Base-by-base conservation (phyloP, 2,113 vertebrate genomes). In the Felis chaus region DNA sequence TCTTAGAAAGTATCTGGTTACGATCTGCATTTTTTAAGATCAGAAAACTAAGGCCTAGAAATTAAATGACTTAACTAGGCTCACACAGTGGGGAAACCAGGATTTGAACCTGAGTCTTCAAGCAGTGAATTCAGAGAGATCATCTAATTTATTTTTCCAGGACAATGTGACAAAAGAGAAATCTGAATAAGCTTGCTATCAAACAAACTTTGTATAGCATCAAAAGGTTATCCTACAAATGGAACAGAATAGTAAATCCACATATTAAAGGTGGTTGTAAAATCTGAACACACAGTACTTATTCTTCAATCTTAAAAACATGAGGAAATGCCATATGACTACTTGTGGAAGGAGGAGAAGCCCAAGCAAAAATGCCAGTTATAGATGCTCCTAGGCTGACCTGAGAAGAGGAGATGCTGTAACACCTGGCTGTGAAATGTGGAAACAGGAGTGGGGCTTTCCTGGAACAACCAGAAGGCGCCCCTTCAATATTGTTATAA, bases 271-370 rank as follows among this genome's bases (percentile, higher is more conserved):
- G 53, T 63, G 9, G 10, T 85, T 95, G 6, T 85, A 12, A 93
- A 95, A 85, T 76, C 39, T 89, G n/a, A 92, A 74, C 50, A 87
- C 4, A 91, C 0, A 66, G 12, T 5, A 53, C 14, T 92, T 76
- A 63, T 11, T 85, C 29, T 78, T 97, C 82, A n/a, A 68, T 65
- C 71, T 68, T 95, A 89, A 93, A 89, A 88, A 39, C n/a, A 92
- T 31, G 9, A 95, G 53, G 63, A 92, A 92, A 90, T 36, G 36
- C 74, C 36, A 66, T 11, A 16, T 15, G 15, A 16, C 48, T 66
- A 66, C 50, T 6, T 73, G 89, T 73, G n/a, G 27, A 82, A 87
- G 18, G 45, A 94, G 14, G 16, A 65, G 23, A 55, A 85, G 15
- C 9, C 33, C 57, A 82, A 50, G 69, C 57, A 48, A 69, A 93